These are phyloP conservation scores for Penelope pileata DNA, from an alignment of 2,113 vertebrate genomes.

Conservation along the genomic window DNA sequence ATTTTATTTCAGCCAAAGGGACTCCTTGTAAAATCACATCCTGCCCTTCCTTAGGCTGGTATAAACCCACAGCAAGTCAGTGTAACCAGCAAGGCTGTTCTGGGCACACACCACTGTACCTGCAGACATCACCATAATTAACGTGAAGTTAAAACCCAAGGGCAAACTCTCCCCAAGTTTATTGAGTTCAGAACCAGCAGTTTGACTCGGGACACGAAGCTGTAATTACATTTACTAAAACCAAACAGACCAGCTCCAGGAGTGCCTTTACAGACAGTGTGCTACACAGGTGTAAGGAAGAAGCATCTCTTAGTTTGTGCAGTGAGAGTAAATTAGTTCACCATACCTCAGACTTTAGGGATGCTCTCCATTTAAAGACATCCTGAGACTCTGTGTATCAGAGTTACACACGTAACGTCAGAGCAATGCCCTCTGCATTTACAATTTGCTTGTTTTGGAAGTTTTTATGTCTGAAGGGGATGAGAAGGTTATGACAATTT, in stretches of 20 bases:
- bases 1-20: not conserved
- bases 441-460: not conserved
- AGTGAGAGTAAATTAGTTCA: not conserved
- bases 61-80: not conserved
- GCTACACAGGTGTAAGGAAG: not conserved
- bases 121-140: not conserved
- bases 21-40: not conserved
- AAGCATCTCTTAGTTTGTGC: not conserved
- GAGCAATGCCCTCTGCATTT: not conserved
- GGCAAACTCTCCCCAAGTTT: not conserved
- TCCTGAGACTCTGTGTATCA: not conserved
- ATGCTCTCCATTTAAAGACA: not conserved
- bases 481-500: not conserved
- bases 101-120: not conserved
- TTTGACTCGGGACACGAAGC: not conserved
- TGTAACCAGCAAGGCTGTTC: not conserved
- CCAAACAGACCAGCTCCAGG: not conserved
- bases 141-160: not conserved
- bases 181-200: not conserved
- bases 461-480: conserved; percentile 10
- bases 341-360: not conserved
- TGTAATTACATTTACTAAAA: not conserved
- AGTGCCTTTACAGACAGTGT: fast-evolving
- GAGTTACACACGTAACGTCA: not conserved
- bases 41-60: not conserved